A percentile compares a stretch with the other conserved stretches of the same genome.
phyloP scores from a whole-genome alignment of 1,140 invertebrate genomes.

The Oryctes rhinoceros region DNA sequence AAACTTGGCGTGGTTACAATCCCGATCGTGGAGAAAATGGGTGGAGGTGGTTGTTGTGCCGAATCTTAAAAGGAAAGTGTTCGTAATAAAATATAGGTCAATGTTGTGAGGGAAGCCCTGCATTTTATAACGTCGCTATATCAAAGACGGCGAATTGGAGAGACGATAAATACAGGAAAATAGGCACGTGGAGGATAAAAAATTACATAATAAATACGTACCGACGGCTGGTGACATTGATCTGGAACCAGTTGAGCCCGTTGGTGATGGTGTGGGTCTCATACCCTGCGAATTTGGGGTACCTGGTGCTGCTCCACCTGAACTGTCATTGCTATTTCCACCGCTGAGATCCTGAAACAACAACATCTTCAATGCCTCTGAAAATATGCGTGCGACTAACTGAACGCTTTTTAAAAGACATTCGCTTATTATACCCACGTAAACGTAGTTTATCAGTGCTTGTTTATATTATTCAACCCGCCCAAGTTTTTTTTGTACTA shows the following conservation, averaged over 20 bases:
- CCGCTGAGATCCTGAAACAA: slow-evolving; percentile 77
- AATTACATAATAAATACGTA: slow-evolving; percentile 64
- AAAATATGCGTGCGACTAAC: too few species aligned
- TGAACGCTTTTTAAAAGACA: too few species aligned
- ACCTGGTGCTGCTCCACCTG: slow-evolving; percentile 75
- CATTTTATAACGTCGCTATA: slow-evolving; percentile 62
- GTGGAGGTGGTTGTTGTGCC: not conserved
- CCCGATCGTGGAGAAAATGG: too few species aligned
- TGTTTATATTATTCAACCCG: too few species aligned
- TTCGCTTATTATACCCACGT: too few species aligned
- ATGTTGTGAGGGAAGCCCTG: slow-evolving; percentile 67
- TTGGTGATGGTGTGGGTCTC: slow-evolving; percentile 91
- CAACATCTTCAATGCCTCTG: not conserved
- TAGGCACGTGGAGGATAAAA: too few species aligned
- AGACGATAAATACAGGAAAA: too few species aligned
- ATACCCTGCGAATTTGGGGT: slow-evolving; percentile 80
- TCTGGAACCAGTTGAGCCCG: slow-evolving; percentile 89
- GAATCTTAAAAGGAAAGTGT: slow-evolving; percentile 62
- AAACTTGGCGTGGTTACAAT: too few species aligned
- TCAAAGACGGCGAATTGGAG: slow-evolving; percentile 19
- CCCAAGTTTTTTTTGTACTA: too few species aligned
- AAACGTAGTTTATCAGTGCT: too few species aligned
- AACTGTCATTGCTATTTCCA: slow-evolving; percentile 73
- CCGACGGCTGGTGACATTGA: slow-evolving; percentile 96
- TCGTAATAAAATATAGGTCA: slow-evolving; percentile 68